Conservation (phyloP, 2,888 invertebrate genomes). For the Eupithecia subumbrata region DNA sequence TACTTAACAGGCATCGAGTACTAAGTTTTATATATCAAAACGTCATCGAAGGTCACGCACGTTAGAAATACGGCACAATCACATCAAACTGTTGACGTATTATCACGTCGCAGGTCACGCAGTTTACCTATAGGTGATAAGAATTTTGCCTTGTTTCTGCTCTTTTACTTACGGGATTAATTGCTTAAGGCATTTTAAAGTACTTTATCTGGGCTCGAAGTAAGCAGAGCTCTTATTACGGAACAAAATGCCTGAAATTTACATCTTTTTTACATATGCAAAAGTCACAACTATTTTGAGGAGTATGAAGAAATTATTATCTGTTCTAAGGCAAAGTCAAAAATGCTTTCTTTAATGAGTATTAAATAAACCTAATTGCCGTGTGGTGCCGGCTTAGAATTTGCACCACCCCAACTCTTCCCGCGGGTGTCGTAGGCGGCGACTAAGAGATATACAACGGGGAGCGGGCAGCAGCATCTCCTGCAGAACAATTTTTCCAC, state of each 20-base stretch:
- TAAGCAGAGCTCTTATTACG: neutral
- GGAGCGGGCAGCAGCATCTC: no score
- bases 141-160: neutral
- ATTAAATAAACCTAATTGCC: neutral
- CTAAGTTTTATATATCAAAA: neutral
- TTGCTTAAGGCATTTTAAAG: neutral
- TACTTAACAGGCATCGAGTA: neutral
- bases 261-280: neutral
- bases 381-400: neutral
- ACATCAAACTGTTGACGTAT: neutral
- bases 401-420: neutral
- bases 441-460: neutral
- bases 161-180: neutral
- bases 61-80: neutral
- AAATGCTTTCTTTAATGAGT: neutral
- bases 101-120: constrained; percentile 1
- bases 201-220: neutral
- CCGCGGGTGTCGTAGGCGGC: neutral
- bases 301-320: neutral
- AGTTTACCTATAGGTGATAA: neutral
- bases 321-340: neutral
- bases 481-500: no score
- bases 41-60: neutral
- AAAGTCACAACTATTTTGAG: neutral
- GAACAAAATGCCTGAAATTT: neutral